A percentile compares a stretch with the other conserved stretches of the same genome.
These are phyloP conservation scores for Allobates femoralis DNA, from an alignment of 2,797 vertebrate genomes.

Conservation along the genomic window DNA sequence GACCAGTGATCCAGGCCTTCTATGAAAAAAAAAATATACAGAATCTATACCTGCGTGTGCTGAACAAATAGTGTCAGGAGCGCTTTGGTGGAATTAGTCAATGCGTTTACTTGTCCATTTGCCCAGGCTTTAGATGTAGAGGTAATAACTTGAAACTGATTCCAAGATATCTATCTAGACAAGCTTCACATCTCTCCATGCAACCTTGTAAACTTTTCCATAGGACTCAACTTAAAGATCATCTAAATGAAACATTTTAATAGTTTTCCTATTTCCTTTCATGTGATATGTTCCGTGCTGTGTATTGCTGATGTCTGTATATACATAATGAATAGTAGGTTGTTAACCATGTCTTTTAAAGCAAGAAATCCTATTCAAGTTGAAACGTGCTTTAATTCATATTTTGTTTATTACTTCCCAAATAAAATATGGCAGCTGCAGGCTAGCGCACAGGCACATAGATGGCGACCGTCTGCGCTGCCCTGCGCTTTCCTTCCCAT, in stretches of 20 bases:
- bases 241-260: slow-evolving; percentile 36
- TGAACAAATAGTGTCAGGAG: slow-evolving; percentile 35
- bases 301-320: background rate
- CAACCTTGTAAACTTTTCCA: slow-evolving; percentile 21
- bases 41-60: slow-evolving; percentile 33
- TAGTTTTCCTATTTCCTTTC: slow-evolving; percentile 20
- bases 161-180: slow-evolving; percentile 39
- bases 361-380: background rate
- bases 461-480: no score
- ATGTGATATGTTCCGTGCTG: background rate
- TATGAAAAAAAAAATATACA: slow-evolving; percentile 56
- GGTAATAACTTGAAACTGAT: slow-evolving; percentile 25
- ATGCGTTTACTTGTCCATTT: slow-evolving; percentile 48
- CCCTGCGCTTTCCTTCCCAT: no score
- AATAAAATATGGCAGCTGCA: no score
- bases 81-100: slow-evolving; percentile 41
- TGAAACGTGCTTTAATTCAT: background rate
- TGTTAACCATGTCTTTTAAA: background rate
- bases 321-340: background rate
- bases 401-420: no score
- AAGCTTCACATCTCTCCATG: background rate
- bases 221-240: slow-evolving; percentile 22
- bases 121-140: slow-evolving; percentile 2
- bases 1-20: slow-evolving; percentile 22
- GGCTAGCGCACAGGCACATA: no score